Evolutionary conservation across 2,113 vertebrate genomes (phyloP).

Genomic region (Sarotherodon lohbergeri): DNA sequence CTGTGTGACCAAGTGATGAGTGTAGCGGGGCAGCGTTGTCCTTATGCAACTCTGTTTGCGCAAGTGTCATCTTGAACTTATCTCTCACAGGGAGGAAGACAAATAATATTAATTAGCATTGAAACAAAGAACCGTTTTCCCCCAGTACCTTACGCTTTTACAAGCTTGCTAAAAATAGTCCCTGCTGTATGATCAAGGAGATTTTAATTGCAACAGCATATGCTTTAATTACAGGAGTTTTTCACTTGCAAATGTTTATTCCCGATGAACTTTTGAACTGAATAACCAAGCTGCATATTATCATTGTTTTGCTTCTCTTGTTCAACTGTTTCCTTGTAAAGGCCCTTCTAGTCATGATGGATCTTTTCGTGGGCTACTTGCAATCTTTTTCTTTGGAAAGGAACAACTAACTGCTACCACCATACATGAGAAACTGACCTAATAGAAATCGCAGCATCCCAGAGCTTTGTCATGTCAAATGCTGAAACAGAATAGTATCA

Average conservation of each 20-base stretch:
- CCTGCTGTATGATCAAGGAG: background rate
- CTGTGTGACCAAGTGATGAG: slow-evolving; percentile 32
- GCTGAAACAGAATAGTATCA: background rate
- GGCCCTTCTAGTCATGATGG: background rate
- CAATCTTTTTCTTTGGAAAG: background rate
- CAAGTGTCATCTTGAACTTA: slow-evolving; percentile 44
- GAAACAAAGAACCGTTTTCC: slow-evolving; percentile 16
- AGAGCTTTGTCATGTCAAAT: background rate
- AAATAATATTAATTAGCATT: slow-evolving; percentile 36
- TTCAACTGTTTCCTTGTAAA: background rate
- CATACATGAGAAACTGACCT: background rate
- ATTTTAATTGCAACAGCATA: slow-evolving; percentile 18
- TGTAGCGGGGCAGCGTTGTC: background rate
- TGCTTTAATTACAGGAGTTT: slow-evolving; percentile 18
- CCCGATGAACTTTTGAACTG: slow-evolving; percentile 19
- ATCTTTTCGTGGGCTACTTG: background rate
- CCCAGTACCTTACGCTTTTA: background rate
- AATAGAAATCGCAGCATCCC: background rate
- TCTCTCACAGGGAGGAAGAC: slow-evolving; percentile 12
- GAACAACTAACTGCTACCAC: background rate
- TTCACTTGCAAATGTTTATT: slow-evolving; percentile 14
- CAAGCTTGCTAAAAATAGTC: slow-evolving; percentile 24
- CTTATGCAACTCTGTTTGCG: slow-evolving; percentile 39
- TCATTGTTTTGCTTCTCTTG: background rate
- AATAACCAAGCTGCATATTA: background rate